Base-by-base conservation (phyloP, 2,797 vertebrate species). In the Mionectes olivaceus region DNA sequence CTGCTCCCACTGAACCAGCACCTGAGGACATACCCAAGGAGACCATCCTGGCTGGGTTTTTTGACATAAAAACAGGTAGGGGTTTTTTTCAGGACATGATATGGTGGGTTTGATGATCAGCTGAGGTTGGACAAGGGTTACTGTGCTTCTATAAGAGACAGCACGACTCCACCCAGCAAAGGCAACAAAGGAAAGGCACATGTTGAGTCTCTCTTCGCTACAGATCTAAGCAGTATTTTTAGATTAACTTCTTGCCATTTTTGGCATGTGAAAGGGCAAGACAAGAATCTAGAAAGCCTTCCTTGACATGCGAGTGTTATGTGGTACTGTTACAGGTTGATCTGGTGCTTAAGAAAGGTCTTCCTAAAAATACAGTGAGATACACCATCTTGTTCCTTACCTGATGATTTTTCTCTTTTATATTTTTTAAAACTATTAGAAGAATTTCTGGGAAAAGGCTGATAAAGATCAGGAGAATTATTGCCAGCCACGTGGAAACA, bases 361-460 rank as follows among this genome's bases (percentile, higher is more conserved):
- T 95, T 87, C 91, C 87, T 80, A 96, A 96, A 96, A 81, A 75
- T 25, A 44, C 47, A 39, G n/a, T 6, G 67, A 1, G 4, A 82
- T n/a, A 44, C 9, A 90, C 70, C 70, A 89, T 70, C n/a, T 94
- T 53, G 28, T 44, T 91, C 73, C 98, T 98, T 98, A 99, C 99
- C 99, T 99, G 98, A 97, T 98, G 97, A 74, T 93, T 97, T 89
- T 98, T 98, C 89, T 98, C 98, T 83, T 94, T 98, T 82, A 98
- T 98, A 87, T 98, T 99, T 97, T 98, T 98, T 95, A 99, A 97
- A 95, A 99, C 97, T 94, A 98, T 98, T 85, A 99, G 95, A 93
- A 99, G 98, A 96, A 99, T 98, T 97, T 99, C 99, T 79, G 99
- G 99, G 96, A 99, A 98, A 92, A 99, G 98, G 95, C 99, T 99